Conservation (phyloP, 37 sponge, comb jelly and placozoan genomes). For the Axinella damicornis region DNA sequence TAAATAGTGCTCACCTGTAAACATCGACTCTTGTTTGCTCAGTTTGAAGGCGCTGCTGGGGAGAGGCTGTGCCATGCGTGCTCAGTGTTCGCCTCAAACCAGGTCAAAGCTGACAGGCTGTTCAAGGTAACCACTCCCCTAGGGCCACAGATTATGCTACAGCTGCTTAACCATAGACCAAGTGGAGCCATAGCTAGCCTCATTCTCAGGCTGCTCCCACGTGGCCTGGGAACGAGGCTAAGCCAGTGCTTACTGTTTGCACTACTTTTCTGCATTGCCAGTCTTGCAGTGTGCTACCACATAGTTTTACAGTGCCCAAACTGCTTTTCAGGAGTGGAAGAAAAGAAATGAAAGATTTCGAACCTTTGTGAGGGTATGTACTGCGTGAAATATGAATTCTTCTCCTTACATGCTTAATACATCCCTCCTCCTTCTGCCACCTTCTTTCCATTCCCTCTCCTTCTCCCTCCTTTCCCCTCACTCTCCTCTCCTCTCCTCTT, state of each 20-base stretch:
- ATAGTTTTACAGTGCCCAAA: not conserved
- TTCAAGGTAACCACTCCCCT: slow-evolving; percentile 32
- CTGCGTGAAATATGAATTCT: not conserved
- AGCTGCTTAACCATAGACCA: too few relatives aligned
- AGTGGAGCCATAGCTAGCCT: too few relatives aligned
- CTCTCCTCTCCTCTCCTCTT: not conserved
- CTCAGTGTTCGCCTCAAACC: slow-evolving; percentile 82
- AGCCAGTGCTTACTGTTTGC: too few relatives aligned
- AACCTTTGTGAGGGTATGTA: slow-evolving; percentile 60
- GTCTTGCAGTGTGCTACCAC: too few relatives aligned
- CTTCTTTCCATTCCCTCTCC: too few relatives aligned
- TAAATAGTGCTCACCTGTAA: too few relatives aligned
- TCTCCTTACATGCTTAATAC: not conserved
- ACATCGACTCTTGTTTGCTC: not conserved
- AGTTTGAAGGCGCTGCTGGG: slow-evolving; percentile 80
- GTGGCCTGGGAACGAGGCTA: too few relatives aligned
- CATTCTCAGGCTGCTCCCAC: too few relatives aligned
- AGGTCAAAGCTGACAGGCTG: slow-evolving; percentile 62
- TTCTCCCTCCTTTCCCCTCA: not conserved
- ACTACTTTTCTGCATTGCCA: too few relatives aligned
- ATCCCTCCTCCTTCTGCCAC: not conserved
- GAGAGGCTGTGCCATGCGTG: slow-evolving; percentile 73
- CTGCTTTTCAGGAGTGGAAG: slow-evolving; percentile 47
- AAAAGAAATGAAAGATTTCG: slow-evolving; percentile 67
- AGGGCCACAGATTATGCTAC: too few relatives aligned